Percentiles rank a stretch among this genome's conserved stretches.
phyloP scores from a whole-genome alignment of 2,888 invertebrate species.

The Hydroisotoma schaefferi region DNA sequence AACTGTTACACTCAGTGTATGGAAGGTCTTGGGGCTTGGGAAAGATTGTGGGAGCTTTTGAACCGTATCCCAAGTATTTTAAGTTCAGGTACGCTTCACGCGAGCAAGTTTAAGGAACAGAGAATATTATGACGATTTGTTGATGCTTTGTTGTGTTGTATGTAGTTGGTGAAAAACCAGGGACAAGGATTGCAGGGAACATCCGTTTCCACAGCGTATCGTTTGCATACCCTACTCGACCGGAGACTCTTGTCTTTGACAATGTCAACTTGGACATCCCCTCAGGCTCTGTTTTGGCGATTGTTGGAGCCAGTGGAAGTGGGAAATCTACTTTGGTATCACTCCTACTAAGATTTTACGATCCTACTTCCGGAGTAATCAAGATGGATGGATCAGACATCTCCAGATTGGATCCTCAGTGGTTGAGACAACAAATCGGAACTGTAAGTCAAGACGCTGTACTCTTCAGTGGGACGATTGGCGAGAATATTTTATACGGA shows the following conservation, averaged over 20 bases:
- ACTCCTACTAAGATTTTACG: conserved; percentile 79
- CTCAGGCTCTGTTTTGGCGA: conserved; percentile 70
- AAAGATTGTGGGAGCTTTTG: conserved; percentile 82
- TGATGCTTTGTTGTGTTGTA: conserved; percentile 27
- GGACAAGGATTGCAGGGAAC: conserved; percentile 61
- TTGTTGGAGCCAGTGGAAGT: conserved; percentile 73
- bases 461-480: conserved; percentile 85
- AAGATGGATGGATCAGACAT: conserved; percentile 74
- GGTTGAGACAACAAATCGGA: conserved; percentile 82
- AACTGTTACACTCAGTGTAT: conserved; percentile 55
- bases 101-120: too few species aligned
- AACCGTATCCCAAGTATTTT: conserved; percentile 78
- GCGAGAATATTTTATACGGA: conserved; percentile 88
- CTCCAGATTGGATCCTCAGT: conserved; percentile 69
- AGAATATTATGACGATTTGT: too few species aligned
- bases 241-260: conserved; percentile 60
- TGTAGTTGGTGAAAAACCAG: conserved; percentile 62
- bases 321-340: conserved; percentile 90
- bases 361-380: conserved; percentile 69
- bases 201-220: conserved; percentile 69
- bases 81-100: conserved; percentile 57
- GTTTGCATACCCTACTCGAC: conserved; percentile 69
- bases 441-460: conserved; percentile 91
- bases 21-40: conserved; percentile 78
- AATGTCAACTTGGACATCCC: conserved; percentile 64